phyloP scores from a whole-genome alignment of 2,888 invertebrate genomes.

The Cantharis flavilabris region DNA sequence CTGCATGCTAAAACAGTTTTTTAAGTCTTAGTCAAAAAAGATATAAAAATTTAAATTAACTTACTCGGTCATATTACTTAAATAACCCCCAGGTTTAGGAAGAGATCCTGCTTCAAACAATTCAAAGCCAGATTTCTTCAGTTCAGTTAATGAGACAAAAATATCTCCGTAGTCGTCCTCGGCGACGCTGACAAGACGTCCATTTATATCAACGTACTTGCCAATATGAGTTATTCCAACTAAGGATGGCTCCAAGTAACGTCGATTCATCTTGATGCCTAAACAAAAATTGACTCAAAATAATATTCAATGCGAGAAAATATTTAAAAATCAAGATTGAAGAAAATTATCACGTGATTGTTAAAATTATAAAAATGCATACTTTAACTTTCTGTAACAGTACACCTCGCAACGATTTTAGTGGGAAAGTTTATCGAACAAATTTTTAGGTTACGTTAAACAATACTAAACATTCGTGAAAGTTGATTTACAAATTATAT shows the following conservation, averaged over 20 bases:
- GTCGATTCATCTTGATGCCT: background rate
- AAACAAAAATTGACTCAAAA: background rate
- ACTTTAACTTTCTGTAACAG: background rate
- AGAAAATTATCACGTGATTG: no score
- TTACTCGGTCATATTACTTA: background rate
- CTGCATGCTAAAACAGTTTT: background rate
- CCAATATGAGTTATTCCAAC: background rate
- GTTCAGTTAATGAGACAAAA: conserved; percentile 39
- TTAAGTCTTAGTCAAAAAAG: background rate
- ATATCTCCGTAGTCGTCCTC: conserved; percentile 32
- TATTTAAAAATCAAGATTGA: no score
- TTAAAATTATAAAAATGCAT: no score
- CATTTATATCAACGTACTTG: conserved; percentile 37
- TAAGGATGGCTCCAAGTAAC: background rate
- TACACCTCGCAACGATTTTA: background rate
- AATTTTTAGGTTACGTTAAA: background rate
- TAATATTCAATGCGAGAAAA: background rate
- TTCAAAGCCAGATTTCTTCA: conserved; percentile 40
- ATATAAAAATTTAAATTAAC: background rate
- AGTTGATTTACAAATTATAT: no score
- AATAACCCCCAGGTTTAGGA: conserved; percentile 13
- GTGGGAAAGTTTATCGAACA: background rate
- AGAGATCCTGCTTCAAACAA: conserved; percentile 37
- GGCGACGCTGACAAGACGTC: conserved; percentile 34
- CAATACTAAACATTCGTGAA: background rate